Base-by-base conservation (phyloP, 2,888 invertebrate genomes). In the Volucella inanis region DNA sequence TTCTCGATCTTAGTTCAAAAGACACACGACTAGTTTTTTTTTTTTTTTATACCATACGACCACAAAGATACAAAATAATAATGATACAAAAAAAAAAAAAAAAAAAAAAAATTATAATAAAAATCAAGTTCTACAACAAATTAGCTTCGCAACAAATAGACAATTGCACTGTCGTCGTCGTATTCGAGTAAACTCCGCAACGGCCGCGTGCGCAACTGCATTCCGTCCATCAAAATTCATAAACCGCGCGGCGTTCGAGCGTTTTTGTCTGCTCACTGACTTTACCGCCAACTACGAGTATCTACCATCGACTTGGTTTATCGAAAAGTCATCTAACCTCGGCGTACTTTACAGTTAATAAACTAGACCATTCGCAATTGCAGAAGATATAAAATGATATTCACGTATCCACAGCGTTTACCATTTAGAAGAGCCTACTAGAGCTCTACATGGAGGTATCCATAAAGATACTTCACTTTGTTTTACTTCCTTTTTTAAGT, bases 171-270 rank as follows among this genome's bases (percentile, higher is more conserved):
- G 49, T 57, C 31, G 31, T 31, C 6, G 31, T 31, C 31, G 31
- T 31, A 31, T 31, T 31, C 31, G 6, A 31, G 41, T n/a, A 71
- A 62, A 61, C 59, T 68, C 62, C 72, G 64, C 50, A 68, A 52
- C 57, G 59, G 38, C 9, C 12, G 52, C 67, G 50, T 47, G 57
- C 67, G 43, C 55, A 64, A 54, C 68, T 72, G 50, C 57, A 75
- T n/a, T 75, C 80, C 80, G 75, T 67, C 80, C 80, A 61, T 84
- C 84, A 84, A 84, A 80, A 67, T 49, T 84, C 85, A 85, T 85
- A 81, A 85, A 55, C 77, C 59, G 31, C 31, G 6, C 31, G 31
- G 31, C 6, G 38, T 74, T 59, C 64, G 57, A 70, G 57, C 22
- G 67, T 78, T 54, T 47, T 62, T 49, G 54, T 43, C 8, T 67